Evolutionary conservation across 2,113 vertebrate genomes (phyloP).

Genomic region (Antechinus flavipes): DNA sequence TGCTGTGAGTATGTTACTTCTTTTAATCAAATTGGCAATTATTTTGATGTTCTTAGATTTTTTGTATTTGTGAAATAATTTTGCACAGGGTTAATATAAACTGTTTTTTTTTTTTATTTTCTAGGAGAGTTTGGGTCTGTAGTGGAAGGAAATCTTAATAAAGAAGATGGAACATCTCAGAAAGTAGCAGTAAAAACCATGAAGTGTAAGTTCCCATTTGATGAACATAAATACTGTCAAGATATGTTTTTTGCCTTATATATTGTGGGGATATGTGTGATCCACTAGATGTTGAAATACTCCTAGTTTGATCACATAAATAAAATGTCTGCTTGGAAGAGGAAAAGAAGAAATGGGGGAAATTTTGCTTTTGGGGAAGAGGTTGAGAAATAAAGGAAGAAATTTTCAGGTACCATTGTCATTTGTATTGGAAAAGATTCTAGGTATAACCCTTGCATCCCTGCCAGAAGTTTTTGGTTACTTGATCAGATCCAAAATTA

Average conservation of each 20-base stretch:
- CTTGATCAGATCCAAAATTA: not conserved
- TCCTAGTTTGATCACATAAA: not conserved
- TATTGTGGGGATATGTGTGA: not conserved
- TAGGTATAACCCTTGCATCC: not conserved
- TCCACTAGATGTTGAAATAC: not conserved
- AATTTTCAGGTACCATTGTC: not conserved
- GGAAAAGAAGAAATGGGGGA: not conserved
- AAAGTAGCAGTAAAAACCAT: constrained; percentile 99
- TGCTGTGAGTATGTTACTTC: accelerated
- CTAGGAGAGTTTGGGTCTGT: constrained; percentile 98
- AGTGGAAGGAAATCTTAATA: constrained; percentile 91
- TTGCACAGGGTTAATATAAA: not conserved
- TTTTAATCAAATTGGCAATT: not conserved
- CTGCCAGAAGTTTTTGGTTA: not conserved
- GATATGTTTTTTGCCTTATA: not conserved
- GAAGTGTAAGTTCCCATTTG: constrained; percentile 90
- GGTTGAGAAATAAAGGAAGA: not conserved
- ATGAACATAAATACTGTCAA: not conserved
- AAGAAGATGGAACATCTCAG: constrained; percentile 85
- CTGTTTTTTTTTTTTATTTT: constrained; percentile 31
- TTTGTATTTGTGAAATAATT: not conserved
- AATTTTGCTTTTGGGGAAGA: not conserved
- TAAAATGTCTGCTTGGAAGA: not conserved
- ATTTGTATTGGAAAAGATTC: not conserved
- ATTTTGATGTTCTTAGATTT: accelerated